These are phyloP conservation scores for Andricus curvator DNA, from an alignment of 2,888 invertebrate genomes.

Conservation along the genomic window DNA sequence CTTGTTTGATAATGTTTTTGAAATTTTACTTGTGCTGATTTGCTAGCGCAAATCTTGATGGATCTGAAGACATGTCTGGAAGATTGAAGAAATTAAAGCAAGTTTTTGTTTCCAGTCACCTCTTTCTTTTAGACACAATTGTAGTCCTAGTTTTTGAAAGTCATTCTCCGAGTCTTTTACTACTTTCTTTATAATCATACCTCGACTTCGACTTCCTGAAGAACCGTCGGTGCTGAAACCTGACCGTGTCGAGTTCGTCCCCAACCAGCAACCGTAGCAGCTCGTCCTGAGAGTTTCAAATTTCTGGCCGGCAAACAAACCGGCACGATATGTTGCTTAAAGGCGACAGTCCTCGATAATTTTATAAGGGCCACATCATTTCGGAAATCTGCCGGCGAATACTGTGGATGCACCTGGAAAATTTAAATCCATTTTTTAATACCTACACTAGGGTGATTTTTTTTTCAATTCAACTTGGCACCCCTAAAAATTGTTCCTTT, in stretches of 20 bases:
- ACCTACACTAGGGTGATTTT: too few relatives aligned
- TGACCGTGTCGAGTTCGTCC: slow-evolving; percentile 93
- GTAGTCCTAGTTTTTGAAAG: slow-evolving; percentile 4
- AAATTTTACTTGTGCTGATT: too few relatives aligned
- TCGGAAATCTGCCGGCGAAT: slow-evolving; percentile 93
- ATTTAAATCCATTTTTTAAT: neutral
- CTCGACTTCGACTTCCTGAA: slow-evolving; percentile 91
- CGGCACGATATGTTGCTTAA: slow-evolving; percentile 95
- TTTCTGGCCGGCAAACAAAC: slow-evolving; percentile 91
- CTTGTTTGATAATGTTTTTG: too few relatives aligned
- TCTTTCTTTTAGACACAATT: slow-evolving; percentile 12
- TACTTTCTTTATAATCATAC: slow-evolving; percentile 68
- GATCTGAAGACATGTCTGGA: too few relatives aligned
- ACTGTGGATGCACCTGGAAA: slow-evolving; percentile 87
- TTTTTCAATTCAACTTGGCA: too few relatives aligned
- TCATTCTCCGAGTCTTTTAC: neutral
- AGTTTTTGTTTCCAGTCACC: neutral
- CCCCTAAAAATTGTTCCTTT: too few relatives aligned
- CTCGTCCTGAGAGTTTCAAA: slow-evolving; percentile 90
- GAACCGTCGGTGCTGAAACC: slow-evolving; percentile 91
- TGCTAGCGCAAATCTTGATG: too few relatives aligned
- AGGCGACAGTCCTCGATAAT: slow-evolving; percentile 89
- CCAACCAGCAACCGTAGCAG: slow-evolving; percentile 96
- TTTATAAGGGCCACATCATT: slow-evolving; percentile 93
- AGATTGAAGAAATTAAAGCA: neutral